These are phyloP conservation scores for Marcusenius ussheri DNA, from an alignment of 2,113 vertebrate species.

Conservation along the genomic window DNA sequence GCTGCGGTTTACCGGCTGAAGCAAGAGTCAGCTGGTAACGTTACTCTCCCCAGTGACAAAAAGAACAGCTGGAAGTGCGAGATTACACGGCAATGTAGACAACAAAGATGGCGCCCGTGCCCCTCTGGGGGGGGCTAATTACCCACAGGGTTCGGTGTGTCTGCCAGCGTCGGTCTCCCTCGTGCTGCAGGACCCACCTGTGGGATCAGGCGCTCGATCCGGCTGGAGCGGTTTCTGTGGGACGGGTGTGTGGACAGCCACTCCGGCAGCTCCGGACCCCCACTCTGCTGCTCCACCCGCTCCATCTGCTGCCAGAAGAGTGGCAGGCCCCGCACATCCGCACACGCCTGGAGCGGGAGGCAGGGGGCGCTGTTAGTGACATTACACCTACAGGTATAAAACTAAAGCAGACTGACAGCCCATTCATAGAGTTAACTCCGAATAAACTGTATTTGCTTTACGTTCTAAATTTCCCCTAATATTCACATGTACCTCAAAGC, in stretches of 20 bases:
- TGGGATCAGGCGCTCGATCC: constrained; percentile 77
- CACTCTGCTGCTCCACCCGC: constrained; percentile 57
- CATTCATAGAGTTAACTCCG: not conserved
- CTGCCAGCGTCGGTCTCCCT: not conserved
- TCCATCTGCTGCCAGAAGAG: constrained; percentile 95
- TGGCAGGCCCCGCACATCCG: constrained; percentile 79
- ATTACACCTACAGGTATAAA: not conserved
- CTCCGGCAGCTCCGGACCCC: constrained; percentile 65
- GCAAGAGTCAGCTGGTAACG: not conserved
- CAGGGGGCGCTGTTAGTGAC: not conserved
- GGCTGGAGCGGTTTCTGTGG: constrained; percentile 71
- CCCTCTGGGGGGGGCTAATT: not conserved
- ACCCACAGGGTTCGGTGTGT: not conserved
- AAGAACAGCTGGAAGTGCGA: not conserved
- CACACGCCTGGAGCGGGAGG: constrained; percentile 68
- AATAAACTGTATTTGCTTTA: not conserved
- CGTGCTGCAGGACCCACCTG: constrained; percentile 63
- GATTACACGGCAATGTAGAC: not conserved
- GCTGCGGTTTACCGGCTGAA: not conserved
- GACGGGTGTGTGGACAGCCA: constrained; percentile 96
- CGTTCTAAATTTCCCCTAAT: not conserved
- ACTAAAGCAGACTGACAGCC: not conserved
- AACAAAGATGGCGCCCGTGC: not conserved
- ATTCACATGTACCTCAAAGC: not conserved
- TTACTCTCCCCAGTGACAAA: not conserved